phyloP scores from a whole-genome alignment of 2,797 vertebrate genomes.

The Knipowitschia caucasica region DNA sequence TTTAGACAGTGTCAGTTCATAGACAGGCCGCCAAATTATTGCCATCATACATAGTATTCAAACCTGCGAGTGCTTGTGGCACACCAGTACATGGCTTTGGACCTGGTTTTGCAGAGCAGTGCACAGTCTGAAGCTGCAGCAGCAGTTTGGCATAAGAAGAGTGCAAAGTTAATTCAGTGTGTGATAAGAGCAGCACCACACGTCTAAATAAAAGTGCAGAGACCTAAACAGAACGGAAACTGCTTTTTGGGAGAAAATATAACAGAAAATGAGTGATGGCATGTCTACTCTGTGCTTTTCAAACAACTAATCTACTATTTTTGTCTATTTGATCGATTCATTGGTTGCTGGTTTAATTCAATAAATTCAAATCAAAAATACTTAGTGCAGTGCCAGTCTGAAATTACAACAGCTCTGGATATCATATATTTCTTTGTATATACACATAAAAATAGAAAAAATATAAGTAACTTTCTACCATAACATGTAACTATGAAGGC shows the following conservation, averaged over 20 bases:
- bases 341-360: constrained; percentile 53
- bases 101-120: constrained; percentile 17
- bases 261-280: constrained; percentile 13
- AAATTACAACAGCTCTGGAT: constrained; percentile 58
- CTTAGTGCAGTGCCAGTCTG: constrained; percentile 58
- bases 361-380: constrained; percentile 15
- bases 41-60: constrained; percentile 63
- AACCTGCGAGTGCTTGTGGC: constrained; percentile 26
- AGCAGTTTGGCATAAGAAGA: constrained; percentile 14
- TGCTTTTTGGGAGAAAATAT: constrained; percentile 7
- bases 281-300: constrained; percentile 16
- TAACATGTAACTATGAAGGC: constrained; percentile 39
- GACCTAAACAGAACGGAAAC: constrained; percentile 3
- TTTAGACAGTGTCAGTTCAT: constrained; percentile 39
- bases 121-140: constrained; percentile 16
- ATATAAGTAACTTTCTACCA: constrained; percentile 40
- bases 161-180: constrained; percentile 27
- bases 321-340: constrained; percentile 18
- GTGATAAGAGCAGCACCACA: constrained; percentile 20
- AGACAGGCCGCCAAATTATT: constrained; percentile 62
- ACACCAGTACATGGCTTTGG: constrained; percentile 54
- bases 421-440: constrained; percentile 65
- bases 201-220: constrained; percentile 11
- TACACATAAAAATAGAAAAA: constrained; percentile 59
- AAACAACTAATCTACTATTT: constrained; percentile 5